Evolutionary conservation across 1,140 invertebrate species (phyloP).

Genomic region (Lepidurus apus): DNA sequence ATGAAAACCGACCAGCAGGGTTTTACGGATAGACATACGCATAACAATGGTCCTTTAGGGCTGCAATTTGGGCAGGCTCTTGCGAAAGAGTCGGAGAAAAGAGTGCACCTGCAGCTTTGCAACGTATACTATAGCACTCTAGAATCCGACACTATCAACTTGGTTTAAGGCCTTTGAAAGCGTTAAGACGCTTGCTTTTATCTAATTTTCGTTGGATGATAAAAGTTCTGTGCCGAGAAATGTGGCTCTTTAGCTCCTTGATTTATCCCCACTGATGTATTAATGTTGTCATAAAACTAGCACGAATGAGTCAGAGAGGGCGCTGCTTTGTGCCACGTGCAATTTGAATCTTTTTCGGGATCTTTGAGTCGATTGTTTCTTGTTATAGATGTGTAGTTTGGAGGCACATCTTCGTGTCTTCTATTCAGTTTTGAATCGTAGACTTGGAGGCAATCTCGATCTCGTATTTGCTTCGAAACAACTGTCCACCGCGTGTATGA

Average conservation of each 20-base stretch:
- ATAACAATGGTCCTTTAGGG: conserved; percentile 1
- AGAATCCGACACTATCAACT: not conserved
- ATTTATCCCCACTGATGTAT: not conserved
- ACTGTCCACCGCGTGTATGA: not conserved
- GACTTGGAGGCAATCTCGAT: too few species aligned
- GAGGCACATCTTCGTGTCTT: too few species aligned
- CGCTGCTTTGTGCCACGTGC: not conserved
- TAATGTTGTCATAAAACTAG: not conserved
- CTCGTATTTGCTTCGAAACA: too few species aligned
- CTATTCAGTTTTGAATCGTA: too few species aligned
- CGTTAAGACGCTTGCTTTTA: not conserved
- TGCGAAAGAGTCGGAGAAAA: not conserved
- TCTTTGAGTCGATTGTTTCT: too few species aligned
- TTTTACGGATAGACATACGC: conserved; percentile 7
- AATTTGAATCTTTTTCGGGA: too few species aligned
- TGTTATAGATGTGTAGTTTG: too few species aligned
- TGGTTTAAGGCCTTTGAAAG: not conserved
- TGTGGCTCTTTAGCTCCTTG: not conserved
- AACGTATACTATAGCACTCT: not conserved
- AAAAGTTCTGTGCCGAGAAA: not conserved
- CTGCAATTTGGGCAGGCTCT: not conserved
- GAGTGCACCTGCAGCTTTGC: not conserved
- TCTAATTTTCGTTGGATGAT: not conserved
- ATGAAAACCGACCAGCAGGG: conserved; percentile 21
- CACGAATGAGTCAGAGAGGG: not conserved